Base-by-base conservation (phyloP, 2,797 vertebrate genomes). In the Silurus aristotelis region DNA sequence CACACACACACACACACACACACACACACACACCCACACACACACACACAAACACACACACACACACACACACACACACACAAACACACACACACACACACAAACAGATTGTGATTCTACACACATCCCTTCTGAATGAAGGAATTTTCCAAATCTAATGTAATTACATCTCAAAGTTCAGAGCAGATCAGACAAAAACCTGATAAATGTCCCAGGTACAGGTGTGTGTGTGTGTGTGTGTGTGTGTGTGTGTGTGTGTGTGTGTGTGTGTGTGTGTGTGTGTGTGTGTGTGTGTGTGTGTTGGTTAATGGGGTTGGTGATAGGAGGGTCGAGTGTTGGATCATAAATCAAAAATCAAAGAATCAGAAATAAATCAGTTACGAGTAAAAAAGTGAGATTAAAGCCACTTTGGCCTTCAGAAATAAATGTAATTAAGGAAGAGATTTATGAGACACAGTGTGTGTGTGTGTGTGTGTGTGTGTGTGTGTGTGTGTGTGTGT, bases 351-450 rank as follows among this genome's bases (percentile, higher is more conserved):
- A 31, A 66, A 76, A 27, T 31, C 17, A 61, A 43, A 43, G 25
- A 61, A 63, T 63, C 19, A 61, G 1, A 14, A 43, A 79, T 19
- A 58, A 76, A 76, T 76, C 73, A 31, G 25, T 31, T 56, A 46
- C 12, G 19, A 43, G 31, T 22, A 20, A 77, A 61, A 66, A 72
- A 55, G 76, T 20, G 61, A 27, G 58, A 12, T 46, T 79, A 63
- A 79, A 79, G 58, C 76, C 56, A 14, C 76, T 61, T 0, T 63
- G 56, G 20, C 76, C 76, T 78, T 63, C 58, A 63, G 56, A 43
- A 43, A 46, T 20, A 79, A 79, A 78, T 63, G 56, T 61, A 61
- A 79, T 78, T 78, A 78, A 78, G 31, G 15, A 46, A 46, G 15
- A 77, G 58, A 79, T 63, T 79, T 38, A 78, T 61, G 56, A 61